Base-by-base conservation (phyloP, 2,888 invertebrate species). In the Diarsia rubi region DNA sequence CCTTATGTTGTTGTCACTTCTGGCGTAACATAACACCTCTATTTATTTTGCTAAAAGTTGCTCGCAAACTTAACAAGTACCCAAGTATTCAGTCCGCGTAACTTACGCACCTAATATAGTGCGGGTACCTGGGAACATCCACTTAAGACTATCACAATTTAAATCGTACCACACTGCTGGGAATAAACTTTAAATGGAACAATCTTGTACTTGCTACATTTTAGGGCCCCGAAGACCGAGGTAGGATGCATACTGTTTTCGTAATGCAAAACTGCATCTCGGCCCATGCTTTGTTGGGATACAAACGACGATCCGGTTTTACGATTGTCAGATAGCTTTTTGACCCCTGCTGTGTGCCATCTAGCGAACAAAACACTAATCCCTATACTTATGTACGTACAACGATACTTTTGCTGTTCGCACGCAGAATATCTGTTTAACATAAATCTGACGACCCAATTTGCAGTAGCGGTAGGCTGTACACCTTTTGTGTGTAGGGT, bases 261-360 rank as follows among this genome's bases (percentile, higher is more conserved):
- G 90, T 89, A 92, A 92, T 90, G 87, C 88, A 84, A 88, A 90
- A 89, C 88, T 90, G 89, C 90, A 91, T 91, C 89, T 88, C 85
- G 82, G 83, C 79, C 87, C 86, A 81, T 87, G 88, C 87, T 86
- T 86, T 85, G 89, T 87, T 87, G 85, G 84, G 83, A 86, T 87
- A 90, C 87, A 83, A 85, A 75, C 75, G 80, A 84, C 89, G 90
- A 91, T 91, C 92, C 90, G 89, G 90, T 91, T 90, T 86, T 88
- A 81, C 90, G 92, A 93, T 93, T 89, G 84, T 80, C 76, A 82
- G 93, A 93, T 94, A 93, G 89, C 93, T 77, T 90, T 90, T 88
- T 93, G 93, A 94, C 93, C 94, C 84, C 87, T 78, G 86, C 85
- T 83, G 86, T 90, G 89, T 88, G 87, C 90, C 88, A 89, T 90